Evolutionary conservation across 37 sponge, comb jelly and placozoan genomes (phyloP), one percentile per base, ranked within the genome.

Genomic region (Dysidea cf. avara): DNA sequence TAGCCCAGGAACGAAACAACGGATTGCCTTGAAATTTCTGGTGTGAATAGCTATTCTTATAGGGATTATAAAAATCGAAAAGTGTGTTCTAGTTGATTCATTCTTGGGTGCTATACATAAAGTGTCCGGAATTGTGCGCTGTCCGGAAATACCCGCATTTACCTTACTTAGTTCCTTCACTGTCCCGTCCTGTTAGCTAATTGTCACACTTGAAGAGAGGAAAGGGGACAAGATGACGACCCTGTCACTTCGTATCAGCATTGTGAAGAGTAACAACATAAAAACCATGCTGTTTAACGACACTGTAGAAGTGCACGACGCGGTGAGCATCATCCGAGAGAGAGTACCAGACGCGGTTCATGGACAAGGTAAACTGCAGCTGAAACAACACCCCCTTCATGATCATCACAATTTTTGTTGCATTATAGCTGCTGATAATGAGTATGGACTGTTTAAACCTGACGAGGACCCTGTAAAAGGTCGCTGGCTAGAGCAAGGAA

Each of bases 171-270:
- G n/a, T n/a, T n/a, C n/a, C n/a, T n/a, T n/a, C n/a, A n/a, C n/a
- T n/a, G n/a, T n/a, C n/a, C n/a, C n/a, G n/a, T n/a, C n/a, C n/a
- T n/a, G n/a, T n/a, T n/a, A n/a, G n/a, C n/a, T n/a, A n/a, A n/a
- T n/a, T n/a, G n/a, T n/a, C n/a, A n/a, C n/a, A n/a, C n/a, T n/a
- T n/a, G n/a, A n/a, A n/a, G n/a, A n/a, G n/a, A n/a, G n/a, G n/a
- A n/a, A n/a, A n/a, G n/a, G n/a, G n/a, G n/a, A n/a, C n/a, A n/a
- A n/a, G n/a, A 86, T 81, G 81, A 76, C 81, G n/a, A 57, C 66
- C 14, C 40, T 94, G n/a, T 82, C 95, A 14, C 84, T 94, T 47
- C 81, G 83, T 66, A 90, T 94, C 61, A 76, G 86, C 90, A 90
- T 94, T 66, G 85, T 80, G 61, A 77, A 76, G 60, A 87, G 83